These are phyloP conservation scores for Dunckerocampus dactyliophorus DNA, from an alignment of 2,113 vertebrate genomes.

Conservation along the genomic window DNA sequence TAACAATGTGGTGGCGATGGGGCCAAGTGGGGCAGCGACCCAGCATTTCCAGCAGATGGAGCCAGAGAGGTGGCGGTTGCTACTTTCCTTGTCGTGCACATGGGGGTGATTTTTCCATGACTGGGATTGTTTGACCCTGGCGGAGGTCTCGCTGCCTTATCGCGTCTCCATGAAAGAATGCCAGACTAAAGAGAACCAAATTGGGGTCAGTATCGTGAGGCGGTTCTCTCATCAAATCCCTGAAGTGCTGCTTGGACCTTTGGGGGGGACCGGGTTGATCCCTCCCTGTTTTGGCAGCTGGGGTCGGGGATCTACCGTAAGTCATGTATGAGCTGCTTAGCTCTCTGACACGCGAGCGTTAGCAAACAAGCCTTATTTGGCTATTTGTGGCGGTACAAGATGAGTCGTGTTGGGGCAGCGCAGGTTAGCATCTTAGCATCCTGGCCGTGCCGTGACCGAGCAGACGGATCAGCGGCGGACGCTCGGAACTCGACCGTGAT, in stretches of 20 bases:
- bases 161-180: background rate
- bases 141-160: background rate
- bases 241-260: background rate
- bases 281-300: slow-evolving; percentile 3
- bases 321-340: background rate
- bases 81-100: too few species aligned
- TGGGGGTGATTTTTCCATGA: too few species aligned
- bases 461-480: background rate
- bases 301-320: slow-evolving; percentile 1
- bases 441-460: background rate
- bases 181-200: background rate
- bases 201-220: background rate
- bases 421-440: background rate
- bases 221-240: background rate
- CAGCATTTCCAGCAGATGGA: too few species aligned
- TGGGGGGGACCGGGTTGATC: background rate
- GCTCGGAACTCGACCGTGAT: background rate
- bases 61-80: too few species aligned
- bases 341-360: background rate
- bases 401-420: background rate
- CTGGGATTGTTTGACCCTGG: background rate
- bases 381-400: background rate
- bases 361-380: slow-evolving; percentile 11
- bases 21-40: too few species aligned
- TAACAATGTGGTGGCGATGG: too few species aligned